Base-by-base conservation (phyloP, 2,888 invertebrate species). In the Dorcus hopei region DNA sequence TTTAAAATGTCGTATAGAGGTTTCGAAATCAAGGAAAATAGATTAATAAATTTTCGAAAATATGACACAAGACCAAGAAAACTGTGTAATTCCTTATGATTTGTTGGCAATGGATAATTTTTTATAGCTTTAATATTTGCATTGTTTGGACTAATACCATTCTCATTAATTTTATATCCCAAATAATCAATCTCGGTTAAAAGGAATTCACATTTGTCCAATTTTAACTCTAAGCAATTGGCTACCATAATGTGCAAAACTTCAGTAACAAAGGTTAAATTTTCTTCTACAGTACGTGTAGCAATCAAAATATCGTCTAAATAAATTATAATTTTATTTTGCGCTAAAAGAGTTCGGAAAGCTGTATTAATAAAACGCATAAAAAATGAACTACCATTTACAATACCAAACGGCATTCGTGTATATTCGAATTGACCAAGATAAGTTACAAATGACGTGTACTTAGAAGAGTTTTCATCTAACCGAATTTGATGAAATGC, bases 191-290 rank as follows among this genome's bases (percentile, higher is more conserved):
- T 41, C 26, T 39, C 50, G 2, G 7, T 8, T 52, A 69, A 61
- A 23, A 76, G 14, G 55, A 14, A 71, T n/a, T 74, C 67, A 52
- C 73, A 74, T 62, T 77, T 76, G 23, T 72, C 70, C 67, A 64
- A 70, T 38, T 75, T 75, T 52, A 69, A 63, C 62, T 70, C 53
- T 49, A 71, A 55, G 9, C 69, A 68, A 49, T 68, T 64, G 11
- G 67, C 66, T 61, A 61, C 51, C 9, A 66, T 64, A 49, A 47
- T 68, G n/a, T 57, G 51, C 16, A 68, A 68, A 38, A 65, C 73
- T 58, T 61, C 54, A 67, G 67, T 68, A 58, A 66, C 58, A 49
- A 41, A 1, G 14, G 65, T 57, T 2, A 72, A 23, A 45, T 69
- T 74, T 38, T 68, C 66, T 11, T 63, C 49, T 51, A 61, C 54